Conservation (phyloP, 2,888 invertebrate genomes). For the Sphinx pinastri region DNA sequence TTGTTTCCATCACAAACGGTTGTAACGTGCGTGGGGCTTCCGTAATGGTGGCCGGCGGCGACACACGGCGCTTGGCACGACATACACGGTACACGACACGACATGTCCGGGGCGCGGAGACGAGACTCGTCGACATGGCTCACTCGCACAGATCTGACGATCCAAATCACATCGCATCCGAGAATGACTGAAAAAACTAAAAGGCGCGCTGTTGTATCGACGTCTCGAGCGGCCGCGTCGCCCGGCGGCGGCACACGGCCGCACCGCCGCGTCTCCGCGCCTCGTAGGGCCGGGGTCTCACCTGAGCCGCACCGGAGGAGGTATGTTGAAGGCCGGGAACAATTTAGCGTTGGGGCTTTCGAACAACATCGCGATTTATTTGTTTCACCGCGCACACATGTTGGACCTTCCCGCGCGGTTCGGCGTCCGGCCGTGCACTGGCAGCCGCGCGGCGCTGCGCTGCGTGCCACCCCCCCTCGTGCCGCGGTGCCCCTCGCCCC, state of each 20-base stretch:
- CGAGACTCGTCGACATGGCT: slow-evolving; percentile 14
- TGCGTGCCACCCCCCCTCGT: slow-evolving; percentile 48
- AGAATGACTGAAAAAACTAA: slow-evolving; percentile 23
- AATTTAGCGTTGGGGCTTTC: slow-evolving; percentile 89
- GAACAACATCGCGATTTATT: slow-evolving; percentile 86
- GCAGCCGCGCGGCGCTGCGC: slow-evolving; percentile 48
- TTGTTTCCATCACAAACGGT: slow-evolving; percentile 25
- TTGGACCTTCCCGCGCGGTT: slow-evolving; percentile 62
- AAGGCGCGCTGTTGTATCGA: slow-evolving; percentile 24
- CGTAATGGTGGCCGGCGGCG: slow-evolving; percentile 18
- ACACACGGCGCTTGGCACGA: slow-evolving; percentile 8
- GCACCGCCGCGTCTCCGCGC: slow-evolving; percentile 27
- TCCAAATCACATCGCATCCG: slow-evolving; percentile 17
- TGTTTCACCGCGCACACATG: slow-evolving; percentile 74
- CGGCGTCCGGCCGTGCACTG: slow-evolving; percentile 75
- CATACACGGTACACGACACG: slow-evolving; percentile 13
- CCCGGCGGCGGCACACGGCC: slow-evolving; percentile 29
- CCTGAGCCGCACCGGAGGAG: slow-evolving; percentile 86
- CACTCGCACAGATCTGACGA: slow-evolving; percentile 25
- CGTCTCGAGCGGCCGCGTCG: slow-evolving; percentile 28
- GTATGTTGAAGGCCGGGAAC: slow-evolving; percentile 88
- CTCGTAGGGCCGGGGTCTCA: slow-evolving; percentile 54
- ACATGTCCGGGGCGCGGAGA: slow-evolving; percentile 20
- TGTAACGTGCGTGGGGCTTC: slow-evolving; percentile 25
- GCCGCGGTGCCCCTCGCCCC: slow-evolving; percentile 50